These are phyloP conservation scores for Stramonita haemastoma DNA, from an alignment of 2,888 invertebrate species.

Conservation along the genomic window DNA sequence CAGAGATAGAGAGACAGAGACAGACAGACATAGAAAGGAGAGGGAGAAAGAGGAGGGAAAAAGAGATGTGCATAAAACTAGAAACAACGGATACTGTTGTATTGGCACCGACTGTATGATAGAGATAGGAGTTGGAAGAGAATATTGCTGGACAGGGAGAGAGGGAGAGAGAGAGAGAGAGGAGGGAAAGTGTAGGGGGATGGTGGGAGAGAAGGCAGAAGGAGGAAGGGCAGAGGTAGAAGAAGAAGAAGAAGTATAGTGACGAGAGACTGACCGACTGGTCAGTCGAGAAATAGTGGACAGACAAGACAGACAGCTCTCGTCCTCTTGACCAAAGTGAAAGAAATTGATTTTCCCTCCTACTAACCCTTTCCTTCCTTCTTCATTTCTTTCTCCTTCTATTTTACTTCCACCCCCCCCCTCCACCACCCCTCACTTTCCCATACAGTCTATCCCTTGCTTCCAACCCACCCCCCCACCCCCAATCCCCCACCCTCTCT, in stretches of 20 bases:
- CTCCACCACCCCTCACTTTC: neutral
- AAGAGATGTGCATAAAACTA: neutral
- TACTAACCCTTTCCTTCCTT: neutral
- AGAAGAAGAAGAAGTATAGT: too few species aligned
- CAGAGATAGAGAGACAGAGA: neutral
- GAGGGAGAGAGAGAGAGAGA: neutral
- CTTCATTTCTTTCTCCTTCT: neutral
- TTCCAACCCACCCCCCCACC: neutral
- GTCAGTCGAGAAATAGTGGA: neutral
- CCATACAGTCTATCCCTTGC: too few species aligned
- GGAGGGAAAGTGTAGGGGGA: too few species aligned
- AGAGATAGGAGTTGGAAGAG: too few species aligned
- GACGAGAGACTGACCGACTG: neutral
- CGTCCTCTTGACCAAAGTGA: constrained; percentile 1
- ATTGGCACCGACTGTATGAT: too few species aligned
- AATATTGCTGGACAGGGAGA: neutral
- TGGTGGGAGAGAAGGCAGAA: too few species aligned
- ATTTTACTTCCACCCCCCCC: neutral
- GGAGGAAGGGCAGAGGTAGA: neutral
- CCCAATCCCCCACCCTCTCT: neutral
- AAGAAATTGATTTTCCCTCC: constrained; percentile 26
- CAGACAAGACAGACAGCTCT: too few species aligned
- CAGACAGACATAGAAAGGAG: too few species aligned
- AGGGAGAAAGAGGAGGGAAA: neutral
- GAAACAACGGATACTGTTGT: neutral